phyloP scores from a whole-genome alignment of 2,113 vertebrate genomes.

The Mobula hypostoma region DNA sequence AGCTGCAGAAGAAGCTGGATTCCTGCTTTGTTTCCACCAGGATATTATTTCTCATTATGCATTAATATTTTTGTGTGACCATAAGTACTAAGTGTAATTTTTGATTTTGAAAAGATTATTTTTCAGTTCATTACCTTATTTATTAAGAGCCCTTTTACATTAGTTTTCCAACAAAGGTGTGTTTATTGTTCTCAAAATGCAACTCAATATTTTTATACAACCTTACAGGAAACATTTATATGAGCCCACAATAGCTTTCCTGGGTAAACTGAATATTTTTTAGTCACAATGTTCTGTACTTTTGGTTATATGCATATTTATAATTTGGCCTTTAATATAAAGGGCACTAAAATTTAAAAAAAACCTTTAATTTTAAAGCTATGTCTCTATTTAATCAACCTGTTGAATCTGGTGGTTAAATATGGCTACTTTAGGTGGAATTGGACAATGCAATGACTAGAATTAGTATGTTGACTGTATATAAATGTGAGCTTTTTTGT shows the following conservation, averaged over 20 bases:
- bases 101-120: neutral
- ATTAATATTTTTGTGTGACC: neutral
- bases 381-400: neutral
- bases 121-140: neutral
- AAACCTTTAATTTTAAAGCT: neutral
- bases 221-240: neutral
- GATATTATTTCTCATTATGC: neutral
- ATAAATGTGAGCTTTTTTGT: neutral
- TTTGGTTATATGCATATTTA: neutral
- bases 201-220: neutral
- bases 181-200: neutral
- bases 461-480: neutral
- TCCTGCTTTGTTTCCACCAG: neutral
- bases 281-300: neutral
- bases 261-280: neutral
- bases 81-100: neutral
- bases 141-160: too few species aligned
- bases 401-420: neutral
- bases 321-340: neutral
- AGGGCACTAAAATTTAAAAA: neutral
- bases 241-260: neutral
- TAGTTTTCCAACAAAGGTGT: neutral
- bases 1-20: neutral
- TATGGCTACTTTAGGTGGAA: neutral
- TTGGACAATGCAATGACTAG: neutral